A percentile compares a stretch with the other conserved stretches of the same genome.
These are phyloP conservation scores for Rhopalosiphum padi DNA, from an alignment of 1,140 invertebrate genomes.

Conservation along the genomic window DNA sequence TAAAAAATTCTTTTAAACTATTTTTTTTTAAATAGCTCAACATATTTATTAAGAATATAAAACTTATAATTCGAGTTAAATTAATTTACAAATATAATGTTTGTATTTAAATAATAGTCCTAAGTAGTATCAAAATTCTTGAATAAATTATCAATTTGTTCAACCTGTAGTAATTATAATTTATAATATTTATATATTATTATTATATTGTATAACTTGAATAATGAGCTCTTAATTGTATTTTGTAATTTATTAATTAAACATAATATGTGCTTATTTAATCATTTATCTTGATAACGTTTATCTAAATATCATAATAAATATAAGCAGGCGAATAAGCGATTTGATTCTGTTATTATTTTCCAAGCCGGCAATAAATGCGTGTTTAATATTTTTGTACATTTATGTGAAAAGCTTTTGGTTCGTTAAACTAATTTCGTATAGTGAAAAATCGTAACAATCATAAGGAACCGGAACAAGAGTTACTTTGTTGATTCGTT, in stretches of 20 bases:
- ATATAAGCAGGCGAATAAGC: background rate
- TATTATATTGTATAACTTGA: background rate
- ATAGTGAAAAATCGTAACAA: constrained; percentile 6
- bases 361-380: background rate
- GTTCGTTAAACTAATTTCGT: constrained; percentile 40
- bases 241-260: background rate
- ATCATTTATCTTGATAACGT: background rate
- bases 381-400: background rate
- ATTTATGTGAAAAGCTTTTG: background rate
- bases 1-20: too few relatives aligned
- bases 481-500: constrained; percentile 55
- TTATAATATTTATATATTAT: background rate
- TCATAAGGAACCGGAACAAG: too few relatives aligned
- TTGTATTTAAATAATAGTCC: background rate
- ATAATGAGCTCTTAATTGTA: background rate
- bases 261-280: background rate
- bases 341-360: background rate
- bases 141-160: background rate
- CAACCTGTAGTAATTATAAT: background rate
- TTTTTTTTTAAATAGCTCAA: too few relatives aligned
- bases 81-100: background rate
- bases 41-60: too few relatives aligned
- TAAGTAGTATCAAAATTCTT: background rate
- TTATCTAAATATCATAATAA: background rate
- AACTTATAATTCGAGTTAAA: background rate